Evolutionary conservation across 2,888 invertebrate species (phyloP), one percentile per base, ranked within the genome.

Genomic region (Scaptomyza reducta): DNA sequence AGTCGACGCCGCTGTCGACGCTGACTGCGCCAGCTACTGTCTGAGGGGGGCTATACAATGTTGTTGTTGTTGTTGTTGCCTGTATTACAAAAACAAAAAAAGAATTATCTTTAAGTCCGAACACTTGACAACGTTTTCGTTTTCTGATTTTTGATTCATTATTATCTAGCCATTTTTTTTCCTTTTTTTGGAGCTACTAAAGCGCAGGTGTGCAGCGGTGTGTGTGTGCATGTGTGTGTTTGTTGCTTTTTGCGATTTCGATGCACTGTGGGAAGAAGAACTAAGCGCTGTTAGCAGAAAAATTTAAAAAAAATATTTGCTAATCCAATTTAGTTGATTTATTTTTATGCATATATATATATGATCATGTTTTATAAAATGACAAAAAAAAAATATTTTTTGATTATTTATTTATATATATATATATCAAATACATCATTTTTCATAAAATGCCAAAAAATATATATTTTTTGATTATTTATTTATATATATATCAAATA

Each of bases 61-160:
- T 38, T 38, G 38, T 38, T 14, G 2, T 38, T 38, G 16, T 40
- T 16, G 2, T 40, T 40, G 38, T 38, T 14, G 0, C 14, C 29
- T 31, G 55, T 46, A 69, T 68, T 71, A 68, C 60, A 31, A 6
- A 31, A 31, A 31, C 7, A 31, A 33, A 33, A 14, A 38, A 42
- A 51, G 42, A 63, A 41, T 63, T 69, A 70, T 70, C 55, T 63
- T 46, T 50, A 50, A 59, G 55, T 73, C 56, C 38, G 41, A 54
- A 59, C 58, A 62, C 53, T 67, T 73, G 31, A 42, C 33, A 65
- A 9, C 47, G n/a, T 58, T 53, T 64, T 61, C 47, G 41, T 59
- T 49, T 54, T 60, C 54, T 31, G 42, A 46, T 59, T 62, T 60
- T 69, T 31, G 60, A 66, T 50, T 58, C 29, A 47, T 55, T 58